Base-by-base conservation (phyloP, 2,113 vertebrate genomes). In the Sardina pilchardus region DNA sequence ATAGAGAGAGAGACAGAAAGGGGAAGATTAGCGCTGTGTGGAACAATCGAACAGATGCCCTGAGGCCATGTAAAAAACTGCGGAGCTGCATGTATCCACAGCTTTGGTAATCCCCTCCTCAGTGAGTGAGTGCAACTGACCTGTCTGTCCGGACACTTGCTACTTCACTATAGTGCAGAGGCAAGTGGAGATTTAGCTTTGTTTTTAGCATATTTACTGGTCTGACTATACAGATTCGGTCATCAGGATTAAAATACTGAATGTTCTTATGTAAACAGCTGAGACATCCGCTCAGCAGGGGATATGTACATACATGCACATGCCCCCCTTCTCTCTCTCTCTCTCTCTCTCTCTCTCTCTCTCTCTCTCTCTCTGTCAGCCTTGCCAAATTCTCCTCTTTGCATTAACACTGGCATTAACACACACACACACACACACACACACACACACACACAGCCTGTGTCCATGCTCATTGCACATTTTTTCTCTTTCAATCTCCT, bases 341-440 rank as follows among this genome's bases (percentile, higher is more conserved):
- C 1, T 59, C 21, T 24, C 53, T 59, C 17, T 17, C 14, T 21
- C 53, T 56, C 53, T 6, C 19, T 56, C 19, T 24, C 53, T 17
- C 17, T 56, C 17, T 50, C n/a, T n/a, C n/a, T 42, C 39, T 42
- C 39, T 53, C 4, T 6, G 19, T 53, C 50, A 53, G 50, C 16
- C 50, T 19, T 53, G 19, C 50, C 17, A 19, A 53, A 53, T 19
- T 53, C 19, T 53, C 16, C 4, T 21, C 17, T 53, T 5, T 59
- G 19, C 53, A 59, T 59, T 21, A 50, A 59, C 19, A 59, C 14
- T 19, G 14, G 53, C 56, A 59, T 19, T 17, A 26, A 26, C n/a
- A 67, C 63, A 67, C n/a, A 67, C 63, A 30, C 59, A 67, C 63
- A 67, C 63, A 67, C n/a, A 67, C 63, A 67, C 24, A 26, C 59